phyloP scores from a whole-genome alignment of 2,888 invertebrate species.

The Cosmia trapezina region DNA sequence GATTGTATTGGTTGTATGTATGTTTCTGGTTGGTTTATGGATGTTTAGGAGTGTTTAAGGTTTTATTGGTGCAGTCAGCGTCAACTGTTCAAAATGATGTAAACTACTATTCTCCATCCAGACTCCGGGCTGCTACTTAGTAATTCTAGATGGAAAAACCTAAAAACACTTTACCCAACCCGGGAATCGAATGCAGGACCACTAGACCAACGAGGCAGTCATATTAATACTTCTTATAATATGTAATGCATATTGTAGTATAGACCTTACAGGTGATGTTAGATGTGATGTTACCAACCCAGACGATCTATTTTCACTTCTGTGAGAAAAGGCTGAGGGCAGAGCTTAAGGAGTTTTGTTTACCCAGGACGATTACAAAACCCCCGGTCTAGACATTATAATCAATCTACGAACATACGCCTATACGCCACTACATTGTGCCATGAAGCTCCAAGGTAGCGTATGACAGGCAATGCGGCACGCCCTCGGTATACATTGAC shows the following conservation, averaged over 20 bases:
- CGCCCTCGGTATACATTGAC: slow-evolving; percentile 77
- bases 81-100: too few relatives aligned
- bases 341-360: background rate
- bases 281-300: too few relatives aligned
- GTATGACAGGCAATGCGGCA: slow-evolving; percentile 52
- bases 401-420: slow-evolving; percentile 12
- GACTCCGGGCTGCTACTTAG: too few relatives aligned
- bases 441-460: slow-evolving; percentile 29
- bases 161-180: too few relatives aligned
- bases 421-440: background rate
- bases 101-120: too few relatives aligned
- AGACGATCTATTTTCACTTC: too few relatives aligned
- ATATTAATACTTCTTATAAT: too few relatives aligned
- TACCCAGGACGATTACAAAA: background rate
- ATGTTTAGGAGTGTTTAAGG: slow-evolving; percentile 12
- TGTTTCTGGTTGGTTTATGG: slow-evolving; percentile 29
- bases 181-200: too few relatives aligned
- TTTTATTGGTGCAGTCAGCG: slow-evolving; percentile 18
- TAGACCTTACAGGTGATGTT: too few relatives aligned
- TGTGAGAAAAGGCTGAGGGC: background rate
- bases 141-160: too few relatives aligned
- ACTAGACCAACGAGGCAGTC: too few relatives aligned
- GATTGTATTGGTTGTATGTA: slow-evolving; percentile 25
- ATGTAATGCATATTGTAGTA: too few relatives aligned
- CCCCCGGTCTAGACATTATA: slow-evolving; percentile 6